A percentile compares a stretch with the other conserved stretches of the same genome.
Conservation (phyloP, 2,888 invertebrate genomes). For the Exephanes ischioxanthus region DNA sequence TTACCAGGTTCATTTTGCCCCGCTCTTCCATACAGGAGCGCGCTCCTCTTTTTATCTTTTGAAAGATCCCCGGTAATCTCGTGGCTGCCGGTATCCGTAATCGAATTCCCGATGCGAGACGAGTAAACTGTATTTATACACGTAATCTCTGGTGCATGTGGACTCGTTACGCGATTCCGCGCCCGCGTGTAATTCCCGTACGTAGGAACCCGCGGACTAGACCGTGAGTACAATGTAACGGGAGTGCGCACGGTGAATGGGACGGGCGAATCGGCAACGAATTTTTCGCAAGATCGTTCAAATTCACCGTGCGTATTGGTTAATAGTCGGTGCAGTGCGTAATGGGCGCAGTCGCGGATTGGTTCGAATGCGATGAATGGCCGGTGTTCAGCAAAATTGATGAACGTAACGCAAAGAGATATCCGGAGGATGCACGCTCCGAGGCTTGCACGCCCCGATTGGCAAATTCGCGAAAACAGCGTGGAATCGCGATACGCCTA, state of each 20-base stretch:
- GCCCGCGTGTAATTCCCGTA: slow-evolving; percentile 15
- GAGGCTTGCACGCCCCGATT: slow-evolving; percentile 38
- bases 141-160: slow-evolving; percentile 35
- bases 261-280: background rate
- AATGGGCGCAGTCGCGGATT: slow-evolving; percentile 1
- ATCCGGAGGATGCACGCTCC: slow-evolving; percentile 29
- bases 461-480: slow-evolving; percentile 42
- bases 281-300: slow-evolving; percentile 13
- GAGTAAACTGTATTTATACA: slow-evolving; percentile 20
- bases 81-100: slow-evolving; percentile 18
- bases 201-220: background rate
- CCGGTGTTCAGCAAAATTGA: background rate
- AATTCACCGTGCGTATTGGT: background rate
- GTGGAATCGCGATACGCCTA: slow-evolving; percentile 36
- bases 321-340: background rate
- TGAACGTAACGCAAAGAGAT: background rate
- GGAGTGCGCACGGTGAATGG: background rate
- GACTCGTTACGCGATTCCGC: slow-evolving; percentile 34
- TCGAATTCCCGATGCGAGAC: slow-evolving; percentile 39
- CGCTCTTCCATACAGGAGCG: background rate
- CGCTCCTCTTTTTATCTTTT: background rate
- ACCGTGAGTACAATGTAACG: background rate
- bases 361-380: background rate
- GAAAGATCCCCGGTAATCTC: background rate
- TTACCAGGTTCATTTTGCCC: background rate